Conservation (phyloP, 2,888 invertebrate genomes). For the Latrodectus elegans region DNA sequence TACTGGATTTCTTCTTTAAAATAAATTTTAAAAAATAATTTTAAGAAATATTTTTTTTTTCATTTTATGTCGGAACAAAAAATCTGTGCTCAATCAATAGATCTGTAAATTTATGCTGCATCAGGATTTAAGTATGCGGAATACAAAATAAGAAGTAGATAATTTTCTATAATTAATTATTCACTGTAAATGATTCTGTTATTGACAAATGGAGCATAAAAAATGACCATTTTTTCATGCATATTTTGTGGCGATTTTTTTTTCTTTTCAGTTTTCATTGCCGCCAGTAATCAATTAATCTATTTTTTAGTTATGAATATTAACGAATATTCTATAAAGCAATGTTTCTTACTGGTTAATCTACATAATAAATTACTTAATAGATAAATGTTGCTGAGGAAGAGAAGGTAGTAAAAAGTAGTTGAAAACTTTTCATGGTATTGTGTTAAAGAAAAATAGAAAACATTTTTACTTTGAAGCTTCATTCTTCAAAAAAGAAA, state of each 20-base stretch:
- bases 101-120: background rate
- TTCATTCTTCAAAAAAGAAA: no score
- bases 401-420: no score
- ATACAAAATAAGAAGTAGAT: constrained; percentile 1
- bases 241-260: constrained; percentile 39
- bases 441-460: no score
- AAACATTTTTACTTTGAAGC: no score
- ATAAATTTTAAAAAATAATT: no score
- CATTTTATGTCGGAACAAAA: background rate
- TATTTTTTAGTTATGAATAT: background rate
- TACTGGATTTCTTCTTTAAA: no score
- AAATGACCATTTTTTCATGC: constrained; percentile 24
- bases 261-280: constrained; percentile 1
- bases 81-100: background rate
- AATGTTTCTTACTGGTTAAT: background rate
- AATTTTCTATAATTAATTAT: constrained; percentile 53
- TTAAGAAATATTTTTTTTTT: background rate
- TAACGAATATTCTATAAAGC: constrained; percentile 10
- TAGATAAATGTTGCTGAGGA: background rate
- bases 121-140: background rate
- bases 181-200: constrained; percentile 46
- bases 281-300: background rate
- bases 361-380: background rate
- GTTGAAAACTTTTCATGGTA: no score
- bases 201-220: constrained; percentile 43